These are phyloP conservation scores for Excalfactoria chinensis DNA, from an alignment of 2,113 vertebrate genomes.

Conservation along the genomic window DNA sequence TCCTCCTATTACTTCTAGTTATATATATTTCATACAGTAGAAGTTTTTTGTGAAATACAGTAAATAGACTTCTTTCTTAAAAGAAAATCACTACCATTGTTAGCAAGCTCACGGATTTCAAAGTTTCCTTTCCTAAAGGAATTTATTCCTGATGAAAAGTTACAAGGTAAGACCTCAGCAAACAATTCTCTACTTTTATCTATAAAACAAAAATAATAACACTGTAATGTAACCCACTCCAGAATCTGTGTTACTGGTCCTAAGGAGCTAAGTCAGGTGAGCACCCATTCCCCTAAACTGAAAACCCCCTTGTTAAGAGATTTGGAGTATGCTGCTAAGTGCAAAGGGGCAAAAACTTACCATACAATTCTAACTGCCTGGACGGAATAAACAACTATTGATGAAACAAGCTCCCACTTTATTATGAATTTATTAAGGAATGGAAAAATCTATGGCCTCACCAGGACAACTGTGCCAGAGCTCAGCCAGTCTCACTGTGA, in stretches of 20 bases:
- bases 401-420: neutral
- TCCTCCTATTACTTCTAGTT: slow-evolving; percentile 52
- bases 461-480: neutral
- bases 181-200: neutral
- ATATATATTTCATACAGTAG: slow-evolving; percentile 12
- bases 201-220: neutral
- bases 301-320: neutral
- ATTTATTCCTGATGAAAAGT: slow-evolving; percentile 3
- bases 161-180: neutral
- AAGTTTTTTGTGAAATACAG: slow-evolving; percentile 14
- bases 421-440: neutral
- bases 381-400: neutral
- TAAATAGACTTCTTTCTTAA: slow-evolving; percentile 18
- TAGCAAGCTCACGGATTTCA: slow-evolving; percentile 12
- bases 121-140: neutral
- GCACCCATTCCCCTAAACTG: neutral
- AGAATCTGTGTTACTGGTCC: neutral
- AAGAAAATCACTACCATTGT: neutral
- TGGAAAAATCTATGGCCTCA: neutral
- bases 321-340: neutral
- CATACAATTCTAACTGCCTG: neutral
- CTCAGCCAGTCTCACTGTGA: neutral
- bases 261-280: neutral
- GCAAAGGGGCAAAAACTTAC: neutral
- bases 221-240: neutral